Evolutionary conservation across 37 sponge, comb jelly and placozoan species (phyloP), one percentile per base, ranked within the genome.

Genomic region (Halichondria panicea): DNA sequence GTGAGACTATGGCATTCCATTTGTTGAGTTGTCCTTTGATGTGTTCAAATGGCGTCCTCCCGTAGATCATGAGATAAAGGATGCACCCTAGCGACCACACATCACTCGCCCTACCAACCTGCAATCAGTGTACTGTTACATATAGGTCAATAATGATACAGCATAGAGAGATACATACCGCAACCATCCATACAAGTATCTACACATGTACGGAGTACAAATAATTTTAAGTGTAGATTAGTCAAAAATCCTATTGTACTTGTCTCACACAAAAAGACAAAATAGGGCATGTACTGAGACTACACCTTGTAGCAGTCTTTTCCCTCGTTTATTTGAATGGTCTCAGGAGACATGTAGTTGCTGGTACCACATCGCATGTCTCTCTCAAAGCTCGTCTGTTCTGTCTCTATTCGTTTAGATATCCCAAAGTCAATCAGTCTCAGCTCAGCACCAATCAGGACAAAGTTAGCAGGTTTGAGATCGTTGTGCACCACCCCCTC

Each of bases 321-420:
- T 2, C 72, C 68, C 27, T 72, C 72, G 53, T 48, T 27, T 46
- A 55, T 35, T 43, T 78, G 68, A 63, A 93, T 80, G 32, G 78
- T 79, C 80, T 93, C 94, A 19, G 94, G 94, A 2, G 94, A 87
- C 94, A 93, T 93, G 79, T 93, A 93, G 59, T 85, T 93, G 68
- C 81, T 70, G 27, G 94, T 89, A 11, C 94, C 94, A 83, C 82
- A 85, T 3, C 78, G 44, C 34, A 63, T 39, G 70, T 86, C 80
- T 38, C 86, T 78, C 35, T 75, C 62, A 1, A 93, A 53, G 53
- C 91, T 90, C 2, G 94, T 93, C 15, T 53, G 54, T 31, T 89
- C 94, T 22, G 69, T 79, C 43, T 86, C 68, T 27, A 93, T 75
- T 46, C 55, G 57, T 52, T 55, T 80, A 13, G 94, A 69, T 12